Evolutionary conservation across 2,888 invertebrate species (phyloP).

Genomic region (Salticus scenicus): DNA sequence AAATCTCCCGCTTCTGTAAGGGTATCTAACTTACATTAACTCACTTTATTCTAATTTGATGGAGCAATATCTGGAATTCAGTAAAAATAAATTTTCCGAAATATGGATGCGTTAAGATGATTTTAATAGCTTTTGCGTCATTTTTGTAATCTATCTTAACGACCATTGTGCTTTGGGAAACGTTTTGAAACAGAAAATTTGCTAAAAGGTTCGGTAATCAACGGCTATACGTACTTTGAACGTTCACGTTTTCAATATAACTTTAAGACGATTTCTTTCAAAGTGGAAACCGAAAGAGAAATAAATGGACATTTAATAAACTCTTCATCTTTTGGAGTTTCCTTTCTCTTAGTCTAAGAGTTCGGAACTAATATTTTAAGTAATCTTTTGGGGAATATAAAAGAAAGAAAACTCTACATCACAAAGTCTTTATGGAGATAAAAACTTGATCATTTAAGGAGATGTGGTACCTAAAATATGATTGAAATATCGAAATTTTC

Average conservation of each 20-base stretch:
- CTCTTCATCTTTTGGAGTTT: not conserved
- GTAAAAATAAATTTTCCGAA: not conserved
- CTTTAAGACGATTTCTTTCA: not conserved
- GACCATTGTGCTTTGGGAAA: not conserved
- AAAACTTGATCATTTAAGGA: too few relatives aligned
- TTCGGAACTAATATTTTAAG: too few relatives aligned
- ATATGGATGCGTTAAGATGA: not conserved
- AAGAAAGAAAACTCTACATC: too few relatives aligned
- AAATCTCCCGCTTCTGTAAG: too few relatives aligned
- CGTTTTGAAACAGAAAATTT: not conserved
- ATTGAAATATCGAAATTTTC: too few relatives aligned
- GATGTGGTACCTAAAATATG: too few relatives aligned
- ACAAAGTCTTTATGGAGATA: too few relatives aligned
- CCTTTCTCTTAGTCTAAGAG: not conserved
- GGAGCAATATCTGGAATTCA: not conserved
- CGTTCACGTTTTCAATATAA: not conserved
- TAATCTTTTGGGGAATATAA: too few relatives aligned
- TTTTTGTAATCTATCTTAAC: not conserved
- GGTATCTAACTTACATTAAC: not conserved
- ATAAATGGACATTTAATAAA: not conserved
- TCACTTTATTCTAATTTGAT: not conserved
- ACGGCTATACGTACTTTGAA: not conserved
- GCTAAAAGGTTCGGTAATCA: not conserved
- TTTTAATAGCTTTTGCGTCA: not conserved
- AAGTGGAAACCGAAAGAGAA: not conserved